These are phyloP conservation scores for Thelaira solivaga DNA, from an alignment of 2,888 invertebrate genomes.

Conservation along the genomic window DNA sequence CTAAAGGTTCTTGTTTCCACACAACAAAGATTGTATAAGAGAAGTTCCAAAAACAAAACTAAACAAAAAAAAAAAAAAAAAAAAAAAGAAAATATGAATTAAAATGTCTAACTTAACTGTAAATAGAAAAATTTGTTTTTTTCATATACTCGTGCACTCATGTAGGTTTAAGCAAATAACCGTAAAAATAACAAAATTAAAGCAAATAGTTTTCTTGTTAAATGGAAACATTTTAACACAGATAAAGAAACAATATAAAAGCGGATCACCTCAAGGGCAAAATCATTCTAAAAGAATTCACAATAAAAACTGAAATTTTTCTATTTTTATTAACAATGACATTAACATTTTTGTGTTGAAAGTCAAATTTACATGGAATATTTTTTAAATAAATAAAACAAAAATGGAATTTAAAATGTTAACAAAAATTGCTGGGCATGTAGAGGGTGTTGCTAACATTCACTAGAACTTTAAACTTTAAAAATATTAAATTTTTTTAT, in stretches of 20 bases:
- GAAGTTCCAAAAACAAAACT: too few species aligned
- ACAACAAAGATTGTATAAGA: too few species aligned
- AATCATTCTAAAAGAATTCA: not conserved
- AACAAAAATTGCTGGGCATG: too few species aligned
- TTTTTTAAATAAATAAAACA: not conserved
- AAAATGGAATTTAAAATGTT: not conserved
- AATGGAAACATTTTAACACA: slow-evolving; percentile 10
- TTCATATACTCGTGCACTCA: not conserved
- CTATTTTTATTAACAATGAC: not conserved
- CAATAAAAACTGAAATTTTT: not conserved
- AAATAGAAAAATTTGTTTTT: not conserved
- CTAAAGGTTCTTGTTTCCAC: slow-evolving; percentile 15
- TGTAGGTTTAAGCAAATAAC: not conserved
- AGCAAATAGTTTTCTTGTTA: not conserved
- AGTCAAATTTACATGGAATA: not conserved
- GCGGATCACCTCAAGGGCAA: not conserved
- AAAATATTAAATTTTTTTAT: not conserved
- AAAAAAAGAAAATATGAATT: too few species aligned
- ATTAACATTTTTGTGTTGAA: too few species aligned
- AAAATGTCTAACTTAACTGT: slow-evolving; percentile 34
- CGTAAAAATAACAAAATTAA: not conserved
- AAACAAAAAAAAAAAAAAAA: too few species aligned
- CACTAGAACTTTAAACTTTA: too few species aligned
- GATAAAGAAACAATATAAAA: slow-evolving; percentile 4
- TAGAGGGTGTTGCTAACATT: too few species aligned